These are phyloP conservation scores for Ormyrus pomaceus DNA, from an alignment of 2,888 invertebrate species.

Conservation along the genomic window DNA sequence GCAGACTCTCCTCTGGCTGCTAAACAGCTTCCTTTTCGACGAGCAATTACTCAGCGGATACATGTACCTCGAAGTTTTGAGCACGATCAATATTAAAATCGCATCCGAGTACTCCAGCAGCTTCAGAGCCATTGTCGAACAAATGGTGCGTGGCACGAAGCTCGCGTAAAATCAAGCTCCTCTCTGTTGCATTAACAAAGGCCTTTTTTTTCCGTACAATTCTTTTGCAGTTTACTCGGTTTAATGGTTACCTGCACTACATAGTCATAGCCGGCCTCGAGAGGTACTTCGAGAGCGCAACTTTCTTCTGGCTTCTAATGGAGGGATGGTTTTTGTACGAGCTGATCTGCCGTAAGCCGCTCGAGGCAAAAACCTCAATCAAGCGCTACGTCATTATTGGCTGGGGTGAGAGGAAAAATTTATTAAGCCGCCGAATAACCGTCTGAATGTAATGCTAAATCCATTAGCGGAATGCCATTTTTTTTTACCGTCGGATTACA, in stretches of 20 bases:
- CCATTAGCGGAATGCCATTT: no score
- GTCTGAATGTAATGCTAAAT: no score
- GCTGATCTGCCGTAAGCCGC: conserved; percentile 29
- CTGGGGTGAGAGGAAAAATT: conserved; percentile 29
- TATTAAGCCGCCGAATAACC: no score
- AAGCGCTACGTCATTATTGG: conserved; percentile 44
- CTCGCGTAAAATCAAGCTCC: no score
- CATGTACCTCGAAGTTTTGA: conserved; percentile 32
- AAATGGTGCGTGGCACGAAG: conserved; percentile 8
- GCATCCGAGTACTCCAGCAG: conserved; percentile 21
- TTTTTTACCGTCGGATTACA: neutral
- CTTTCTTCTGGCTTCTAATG: conserved; percentile 41
- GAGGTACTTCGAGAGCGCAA: conserved; percentile 30
- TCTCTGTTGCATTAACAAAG: no score
- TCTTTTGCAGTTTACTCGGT: conserved; percentile 26
- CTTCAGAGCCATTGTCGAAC: conserved; percentile 25
- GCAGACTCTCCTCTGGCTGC: conserved; percentile 26
- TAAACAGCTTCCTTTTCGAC: conserved; percentile 31
- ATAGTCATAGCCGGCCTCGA: conserved; percentile 22
- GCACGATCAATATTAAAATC: conserved; percentile 12
- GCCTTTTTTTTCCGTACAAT: neutral
- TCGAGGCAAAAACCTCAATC: conserved; percentile 37
- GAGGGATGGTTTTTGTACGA: conserved; percentile 46
- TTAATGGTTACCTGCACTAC: conserved; percentile 18
- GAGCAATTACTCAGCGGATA: conserved; percentile 11